phyloP scores from a whole-genome alignment of 2,888 invertebrate species.

The Chloromyia formosa region DNA sequence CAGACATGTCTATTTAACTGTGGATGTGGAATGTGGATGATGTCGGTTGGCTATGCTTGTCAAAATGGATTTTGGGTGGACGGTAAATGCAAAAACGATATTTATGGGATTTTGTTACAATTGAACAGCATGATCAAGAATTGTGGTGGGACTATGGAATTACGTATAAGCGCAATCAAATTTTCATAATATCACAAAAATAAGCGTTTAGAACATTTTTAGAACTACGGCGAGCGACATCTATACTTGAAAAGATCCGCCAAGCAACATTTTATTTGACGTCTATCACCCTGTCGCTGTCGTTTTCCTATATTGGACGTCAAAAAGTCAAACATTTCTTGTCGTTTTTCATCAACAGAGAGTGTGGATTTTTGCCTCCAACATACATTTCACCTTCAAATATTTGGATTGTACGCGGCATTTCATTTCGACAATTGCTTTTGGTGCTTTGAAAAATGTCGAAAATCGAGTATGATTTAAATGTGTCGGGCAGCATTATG shows the following conservation, averaged over 20 bases:
- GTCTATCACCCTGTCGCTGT: constrained; percentile 18
- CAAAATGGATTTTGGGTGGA: background rate
- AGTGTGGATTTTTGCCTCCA: constrained; percentile 11
- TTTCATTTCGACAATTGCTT: constrained; percentile 10
- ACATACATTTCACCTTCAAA: background rate
- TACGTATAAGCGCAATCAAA: too few species aligned
- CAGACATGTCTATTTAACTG: constrained; percentile 11
- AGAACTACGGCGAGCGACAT: too few species aligned
- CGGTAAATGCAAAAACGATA: too few species aligned
- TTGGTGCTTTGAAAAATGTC: constrained; percentile 64
- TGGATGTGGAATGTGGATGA: background rate
- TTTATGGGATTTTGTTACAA: too few species aligned
- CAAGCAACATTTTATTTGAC: constrained; percentile 4
- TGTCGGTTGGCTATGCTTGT: background rate
- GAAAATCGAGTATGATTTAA: constrained; percentile 78
- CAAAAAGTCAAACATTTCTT: constrained; percentile 39
- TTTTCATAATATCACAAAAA: too few species aligned
- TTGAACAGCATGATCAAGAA: too few species aligned
- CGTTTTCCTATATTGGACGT: constrained; percentile 12
- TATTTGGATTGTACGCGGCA: background rate
- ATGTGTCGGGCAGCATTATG: constrained; percentile 84
- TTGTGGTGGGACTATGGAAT: too few species aligned
- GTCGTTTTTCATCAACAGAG: background rate
- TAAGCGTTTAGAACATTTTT: too few species aligned
- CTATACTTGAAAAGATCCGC: too few species aligned